Base-by-base conservation (phyloP, 1,140 invertebrate genomes). In the Scaptomyza pallida region DNA sequence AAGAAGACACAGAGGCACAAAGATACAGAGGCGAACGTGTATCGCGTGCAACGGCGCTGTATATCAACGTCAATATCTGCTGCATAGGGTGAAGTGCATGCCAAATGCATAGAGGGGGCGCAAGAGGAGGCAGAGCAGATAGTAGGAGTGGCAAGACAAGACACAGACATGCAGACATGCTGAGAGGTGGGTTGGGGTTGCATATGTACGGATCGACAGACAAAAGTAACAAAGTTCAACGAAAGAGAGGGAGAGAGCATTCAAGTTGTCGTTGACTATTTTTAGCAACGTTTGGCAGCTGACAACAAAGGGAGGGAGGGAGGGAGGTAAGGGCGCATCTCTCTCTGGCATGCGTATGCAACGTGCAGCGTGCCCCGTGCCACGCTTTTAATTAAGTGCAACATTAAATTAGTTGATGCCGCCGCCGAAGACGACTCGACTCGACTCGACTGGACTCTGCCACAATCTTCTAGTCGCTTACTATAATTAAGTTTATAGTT, bases 31-130 rank as follows among this genome's bases (percentile, higher is more conserved):
- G n/a, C 63, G 40, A 45, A 23, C 23, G 37, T 57, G 72, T 71
- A 89, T 89, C 83, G 83, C 83, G 83, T 89, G 83, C 85, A 61
- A 71, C 69, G 65, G 62, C 68, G 78, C 78, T 79, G 83, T 89
- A 89, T 89, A 89, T 89, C 83, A 89, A 89, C 83, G 83, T 89
- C 83, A 89, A 89, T 83, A 89, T 89, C 83, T 75, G 62, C 78
- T 67, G 82, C 72, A 78, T 83, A 77, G 83, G 78, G 83, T 89
- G 85, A 89, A 72, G 83, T 89, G 75, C 75, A 71, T 61, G 74
- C 76, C 57, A 63, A 68, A 68, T 61, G 73, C 68, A 72, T 50
- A 68, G n/a, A n/a, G n/a, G n/a, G 79, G 81, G 77, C 68, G 72
- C 68, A 72, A 52, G 74, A 52, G 70, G 23, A 26, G 23, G 23